These are phyloP conservation scores for Manis javanica DNA, from an alignment of 2,797 vertebrate genomes.

Conservation along the genomic window DNA sequence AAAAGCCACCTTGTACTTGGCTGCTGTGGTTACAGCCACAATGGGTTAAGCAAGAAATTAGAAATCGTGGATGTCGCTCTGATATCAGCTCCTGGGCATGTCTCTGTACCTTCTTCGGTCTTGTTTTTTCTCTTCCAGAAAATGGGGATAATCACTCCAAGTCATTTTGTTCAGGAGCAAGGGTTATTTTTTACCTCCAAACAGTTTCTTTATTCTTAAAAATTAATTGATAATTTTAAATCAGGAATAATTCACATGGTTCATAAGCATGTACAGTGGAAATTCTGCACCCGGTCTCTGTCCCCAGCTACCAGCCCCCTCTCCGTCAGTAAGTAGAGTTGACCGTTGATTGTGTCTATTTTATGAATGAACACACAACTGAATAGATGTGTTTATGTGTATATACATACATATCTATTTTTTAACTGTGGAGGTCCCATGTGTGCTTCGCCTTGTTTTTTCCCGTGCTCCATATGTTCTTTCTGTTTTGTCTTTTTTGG, in stretches of 20 bases:
- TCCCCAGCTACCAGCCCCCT: neutral
- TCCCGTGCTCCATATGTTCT: neutral
- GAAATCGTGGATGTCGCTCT: neutral
- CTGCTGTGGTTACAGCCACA: neutral
- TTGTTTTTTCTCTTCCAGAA: constrained; percentile 25
- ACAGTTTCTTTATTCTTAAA: constrained; percentile 54
- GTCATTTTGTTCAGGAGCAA: constrained; percentile 37
- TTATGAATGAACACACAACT: neutral
- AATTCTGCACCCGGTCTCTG: neutral
- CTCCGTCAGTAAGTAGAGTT: neutral
- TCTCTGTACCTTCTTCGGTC: neutral
- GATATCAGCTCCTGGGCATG: neutral
- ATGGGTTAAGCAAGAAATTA: neutral
- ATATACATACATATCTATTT: neutral
- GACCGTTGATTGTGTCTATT: neutral
- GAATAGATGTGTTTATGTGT: neutral
- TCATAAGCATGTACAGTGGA: neutral
- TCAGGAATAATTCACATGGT: neutral
- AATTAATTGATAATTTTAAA: neutral
- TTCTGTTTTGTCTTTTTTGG: neutral
- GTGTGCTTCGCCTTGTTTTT: neutral
- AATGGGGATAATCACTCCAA: neutral
- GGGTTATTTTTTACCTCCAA: neutral
- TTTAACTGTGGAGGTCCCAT: neutral
- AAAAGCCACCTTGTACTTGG: constrained; percentile 36